Evolutionary conservation across 2,797 vertebrate genomes (phyloP).

Genomic region (Sebastiscus albofasciatus): DNA sequence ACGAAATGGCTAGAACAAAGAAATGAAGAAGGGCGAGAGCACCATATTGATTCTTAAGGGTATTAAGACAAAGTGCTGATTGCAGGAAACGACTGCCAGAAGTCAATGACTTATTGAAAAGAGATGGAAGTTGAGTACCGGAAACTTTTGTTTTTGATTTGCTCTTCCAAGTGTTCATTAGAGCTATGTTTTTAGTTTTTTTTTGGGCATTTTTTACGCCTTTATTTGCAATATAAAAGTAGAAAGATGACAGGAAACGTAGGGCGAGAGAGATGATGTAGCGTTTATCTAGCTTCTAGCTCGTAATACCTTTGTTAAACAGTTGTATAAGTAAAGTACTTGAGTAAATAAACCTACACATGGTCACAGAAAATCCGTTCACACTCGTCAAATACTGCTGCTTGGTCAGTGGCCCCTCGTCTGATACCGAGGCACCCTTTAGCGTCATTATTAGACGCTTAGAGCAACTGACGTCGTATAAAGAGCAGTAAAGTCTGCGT

Average conservation of each 20-base stretch:
- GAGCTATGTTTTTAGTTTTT: neutral
- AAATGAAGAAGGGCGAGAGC: neutral
- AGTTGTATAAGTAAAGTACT: neutral
- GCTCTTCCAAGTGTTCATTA: neutral
- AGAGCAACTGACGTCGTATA: no score
- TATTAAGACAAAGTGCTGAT: constrained; percentile 23
- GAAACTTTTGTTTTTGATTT: neutral
- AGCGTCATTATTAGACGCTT: no score
- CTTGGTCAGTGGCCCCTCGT: no score
- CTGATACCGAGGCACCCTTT: no score
- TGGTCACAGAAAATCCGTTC: neutral
- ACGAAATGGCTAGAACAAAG: neutral
- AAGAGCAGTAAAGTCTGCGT: no score
- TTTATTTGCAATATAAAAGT: no score
- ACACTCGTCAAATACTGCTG: no score
- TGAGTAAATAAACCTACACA: neutral
- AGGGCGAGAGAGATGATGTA: no score
- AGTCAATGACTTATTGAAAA: neutral
- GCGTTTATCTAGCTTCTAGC: neutral
- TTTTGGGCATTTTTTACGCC: neutral
- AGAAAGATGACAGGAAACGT: neutral
- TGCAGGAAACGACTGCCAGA: constrained; percentile 15
- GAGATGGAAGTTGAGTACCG: neutral
- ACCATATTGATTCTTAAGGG: neutral
- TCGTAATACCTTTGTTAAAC: neutral